Percentiles rank a stretch among this genome's conserved stretches.
phyloP scores from a whole-genome alignment of 2,888 invertebrate genomes.

The Odontocolon sp. region DNA sequence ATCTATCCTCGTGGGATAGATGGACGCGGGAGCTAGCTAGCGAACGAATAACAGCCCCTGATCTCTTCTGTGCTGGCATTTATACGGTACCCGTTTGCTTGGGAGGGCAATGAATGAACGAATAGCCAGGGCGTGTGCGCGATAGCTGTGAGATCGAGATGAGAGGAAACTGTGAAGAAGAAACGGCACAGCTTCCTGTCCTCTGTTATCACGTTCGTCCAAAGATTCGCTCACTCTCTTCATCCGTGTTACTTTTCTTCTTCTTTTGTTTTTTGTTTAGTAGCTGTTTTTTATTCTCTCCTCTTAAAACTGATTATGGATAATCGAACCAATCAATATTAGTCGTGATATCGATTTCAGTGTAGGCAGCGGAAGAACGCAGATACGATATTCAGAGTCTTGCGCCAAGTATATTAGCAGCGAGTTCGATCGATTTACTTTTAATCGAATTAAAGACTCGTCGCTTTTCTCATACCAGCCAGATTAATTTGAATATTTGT shows the following conservation, averaged over 20 bases:
- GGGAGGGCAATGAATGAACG: slow-evolving; percentile 11
- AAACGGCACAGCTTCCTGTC: too few species aligned
- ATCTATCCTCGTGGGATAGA: slow-evolving; percentile 28
- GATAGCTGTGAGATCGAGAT: slow-evolving; percentile 15
- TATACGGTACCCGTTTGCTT: slow-evolving; percentile 25
- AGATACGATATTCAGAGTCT: too few species aligned
- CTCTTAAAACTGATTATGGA: slow-evolving; percentile 16
- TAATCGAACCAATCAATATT: slow-evolving; percentile 43
- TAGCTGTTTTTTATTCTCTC: not conserved
- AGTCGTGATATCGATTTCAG: slow-evolving; percentile 42
- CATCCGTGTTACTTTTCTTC: not conserved
- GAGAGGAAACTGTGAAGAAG: slow-evolving; percentile 33
- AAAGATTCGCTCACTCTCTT: too few species aligned
- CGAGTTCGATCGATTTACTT: too few species aligned
- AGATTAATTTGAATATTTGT: too few species aligned
- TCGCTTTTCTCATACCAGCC: too few species aligned
- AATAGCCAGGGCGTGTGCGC: slow-evolving; percentile 6
- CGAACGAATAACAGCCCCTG: not conserved
- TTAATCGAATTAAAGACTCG: too few species aligned
- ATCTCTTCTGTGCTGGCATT: slow-evolving; percentile 29
- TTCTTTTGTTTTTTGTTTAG: not conserved
- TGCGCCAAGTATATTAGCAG: too few species aligned
- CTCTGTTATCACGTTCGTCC: too few species aligned
- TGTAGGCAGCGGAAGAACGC: not conserved
- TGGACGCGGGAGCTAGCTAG: slow-evolving; percentile 8